Base-by-base conservation (phyloP, 2,113 vertebrate species). In the Bolborhynchus lineola region DNA sequence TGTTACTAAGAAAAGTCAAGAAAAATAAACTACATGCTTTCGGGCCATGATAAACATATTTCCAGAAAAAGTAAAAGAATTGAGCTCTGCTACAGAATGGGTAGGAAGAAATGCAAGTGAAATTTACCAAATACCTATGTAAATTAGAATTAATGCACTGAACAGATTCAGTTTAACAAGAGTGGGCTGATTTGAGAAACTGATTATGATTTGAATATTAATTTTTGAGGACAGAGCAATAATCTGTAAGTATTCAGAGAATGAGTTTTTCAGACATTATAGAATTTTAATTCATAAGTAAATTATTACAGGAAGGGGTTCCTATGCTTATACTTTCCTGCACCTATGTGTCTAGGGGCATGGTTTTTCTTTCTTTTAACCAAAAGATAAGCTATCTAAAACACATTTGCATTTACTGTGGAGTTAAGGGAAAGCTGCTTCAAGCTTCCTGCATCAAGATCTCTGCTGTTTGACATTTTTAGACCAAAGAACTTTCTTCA, bases 91-190 rank as follows among this genome's bases (percentile, higher is more conserved):
- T 96, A 95, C 69, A 91, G 89, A 91, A 86, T 67, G 92, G 95
- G 93, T 93, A 91, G 96, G 96, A 95, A 96, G 92, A 93, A 96
- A 93, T 92, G 77, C 83, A 93, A 97, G 83, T 71, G 80, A 83
- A 88, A 88, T 86, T 89, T 93, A 95, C 64, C 69, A 74, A 96
- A 94, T 94, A 93, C 85, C 94, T 95, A 93, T 13, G 33, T 92
- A 96, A 93, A 92, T 93, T 94, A 92, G 86, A 96, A 94, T 92
- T 93, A 95, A 93, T 94, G 80, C 77, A 92, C 28, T 60, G 57
- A 91, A 90, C 82, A 93, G 80, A 93, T 96, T 95, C 86, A 84
- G 62, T 93, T 96, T 91, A 95, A 82, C 88, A 93, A 72, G 95
- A 94, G 87, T 95, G 80, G 93, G 93, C 57, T 89, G 86, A 92